Conservation (phyloP, 2,797 vertebrate genomes). For the Acanthiza pusilla region DNA sequence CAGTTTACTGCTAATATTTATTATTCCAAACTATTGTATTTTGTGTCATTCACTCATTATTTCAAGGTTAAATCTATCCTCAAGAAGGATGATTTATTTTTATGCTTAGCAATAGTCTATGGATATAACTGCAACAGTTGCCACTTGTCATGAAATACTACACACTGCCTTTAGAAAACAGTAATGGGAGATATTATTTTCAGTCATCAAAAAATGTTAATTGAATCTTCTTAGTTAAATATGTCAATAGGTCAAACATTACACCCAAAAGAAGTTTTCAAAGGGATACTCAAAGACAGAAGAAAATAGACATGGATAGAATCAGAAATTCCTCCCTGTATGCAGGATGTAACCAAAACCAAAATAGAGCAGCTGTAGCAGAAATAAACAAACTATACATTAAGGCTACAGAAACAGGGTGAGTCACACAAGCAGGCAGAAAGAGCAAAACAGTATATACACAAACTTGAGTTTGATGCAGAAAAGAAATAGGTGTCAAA, state of each 20-base stretch:
- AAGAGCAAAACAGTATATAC: not conserved
- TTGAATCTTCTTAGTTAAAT: not conserved
- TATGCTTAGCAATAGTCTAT: not conserved
- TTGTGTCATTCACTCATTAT: not conserved
- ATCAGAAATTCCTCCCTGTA: not conserved
- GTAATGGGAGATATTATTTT: not conserved
- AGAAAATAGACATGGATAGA: fast-evolving
- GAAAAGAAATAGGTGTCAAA: not conserved
- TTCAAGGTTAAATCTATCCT: not conserved
- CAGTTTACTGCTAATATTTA: not conserved
- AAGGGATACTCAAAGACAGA: not conserved
- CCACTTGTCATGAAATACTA: not conserved
- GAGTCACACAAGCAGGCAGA: not conserved
- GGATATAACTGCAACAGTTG: not conserved
- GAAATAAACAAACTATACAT: not conserved
- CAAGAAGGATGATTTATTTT: not conserved
- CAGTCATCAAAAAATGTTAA: not conserved
- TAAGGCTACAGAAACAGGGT: not conserved
- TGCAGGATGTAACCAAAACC: not conserved
- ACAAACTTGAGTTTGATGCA: not conserved
- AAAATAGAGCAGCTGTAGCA: not conserved
- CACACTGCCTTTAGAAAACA: not conserved
- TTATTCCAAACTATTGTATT: not conserved
- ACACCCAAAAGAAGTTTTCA: not conserved
- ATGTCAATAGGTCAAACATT: not conserved